These are phyloP conservation scores for Zelleria hepariella DNA, from an alignment of 2,888 invertebrate species.

Conservation along the genomic window DNA sequence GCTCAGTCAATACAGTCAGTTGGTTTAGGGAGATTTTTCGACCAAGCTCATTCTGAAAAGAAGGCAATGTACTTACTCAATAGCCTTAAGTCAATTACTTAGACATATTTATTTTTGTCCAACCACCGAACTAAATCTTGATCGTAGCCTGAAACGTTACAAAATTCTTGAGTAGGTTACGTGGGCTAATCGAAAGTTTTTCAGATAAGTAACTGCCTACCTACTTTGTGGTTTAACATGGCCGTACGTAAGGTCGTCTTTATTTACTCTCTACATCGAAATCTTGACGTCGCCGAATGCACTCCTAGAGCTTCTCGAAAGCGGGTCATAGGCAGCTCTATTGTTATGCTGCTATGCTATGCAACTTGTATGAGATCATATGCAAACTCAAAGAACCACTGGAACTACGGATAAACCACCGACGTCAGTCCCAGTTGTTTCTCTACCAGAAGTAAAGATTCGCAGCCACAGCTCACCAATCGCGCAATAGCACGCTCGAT, in stretches of 20 bases:
- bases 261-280: not conserved
- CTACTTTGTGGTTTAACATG: too few relatives aligned
- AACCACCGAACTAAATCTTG: too few relatives aligned
- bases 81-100: too few relatives aligned
- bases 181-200: too few relatives aligned
- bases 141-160: too few relatives aligned
- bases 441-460: not conserved
- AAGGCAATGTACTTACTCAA: too few relatives aligned
- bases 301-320: constrained; percentile 7
- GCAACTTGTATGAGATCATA: not conserved
- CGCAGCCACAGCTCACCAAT: not conserved
- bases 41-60: too few relatives aligned
- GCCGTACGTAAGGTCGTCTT: not conserved
- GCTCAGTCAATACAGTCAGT: too few relatives aligned
- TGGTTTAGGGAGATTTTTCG: too few relatives aligned
- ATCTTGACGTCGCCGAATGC: not conserved
- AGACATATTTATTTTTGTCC: too few relatives aligned
- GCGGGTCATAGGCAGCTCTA: constrained; percentile 1
- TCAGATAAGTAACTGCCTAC: not conserved
- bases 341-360: not conserved
- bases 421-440: not conserved
- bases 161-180: too few relatives aligned
- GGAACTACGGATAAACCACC: not conserved
- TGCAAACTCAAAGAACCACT: not conserved
- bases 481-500: not conserved